phyloP scores from a whole-genome alignment of 2,797 vertebrate species.

The Neoniphon sammara region DNA sequence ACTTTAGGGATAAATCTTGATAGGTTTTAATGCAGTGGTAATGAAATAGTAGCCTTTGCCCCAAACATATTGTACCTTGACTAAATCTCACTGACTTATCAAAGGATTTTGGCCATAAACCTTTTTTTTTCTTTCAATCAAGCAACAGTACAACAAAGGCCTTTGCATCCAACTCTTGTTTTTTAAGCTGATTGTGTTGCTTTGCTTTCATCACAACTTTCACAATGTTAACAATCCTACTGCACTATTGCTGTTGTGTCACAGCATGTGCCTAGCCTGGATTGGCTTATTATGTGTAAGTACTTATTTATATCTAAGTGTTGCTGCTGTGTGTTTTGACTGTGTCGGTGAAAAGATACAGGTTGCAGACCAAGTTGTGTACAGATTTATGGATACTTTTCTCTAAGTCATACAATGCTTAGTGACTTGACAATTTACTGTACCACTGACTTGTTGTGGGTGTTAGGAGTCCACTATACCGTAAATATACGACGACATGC shows the following conservation, averaged over 20 bases:
- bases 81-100: slow-evolving; percentile 7
- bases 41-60: not conserved
- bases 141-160: slow-evolving; percentile 27
- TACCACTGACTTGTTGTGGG: no score
- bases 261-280: slow-evolving; percentile 22
- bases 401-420: no score
- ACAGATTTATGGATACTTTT: no score
- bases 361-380: no score
- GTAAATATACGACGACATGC: no score
- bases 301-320: not conserved
- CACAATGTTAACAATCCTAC: slow-evolving; percentile 34
- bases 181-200: slow-evolving; percentile 66
- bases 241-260: slow-evolving; percentile 28
- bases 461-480: no score
- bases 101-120: slow-evolving; percentile 26
- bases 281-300: not conserved
- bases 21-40: not conserved
- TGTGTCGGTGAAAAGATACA: no score
- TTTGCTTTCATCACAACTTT: slow-evolving; percentile 56
- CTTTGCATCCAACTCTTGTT: slow-evolving; percentile 28
- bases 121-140: slow-evolving; percentile 28
- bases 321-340: not conserved
- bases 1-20: not conserved
- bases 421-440: no score
- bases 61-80: slow-evolving; percentile 7